Evolutionary conservation across 2,113 vertebrate genomes (phyloP), one percentile per base, ranked within the genome.

Genomic region (Gasterosteus nipponicus): DNA sequence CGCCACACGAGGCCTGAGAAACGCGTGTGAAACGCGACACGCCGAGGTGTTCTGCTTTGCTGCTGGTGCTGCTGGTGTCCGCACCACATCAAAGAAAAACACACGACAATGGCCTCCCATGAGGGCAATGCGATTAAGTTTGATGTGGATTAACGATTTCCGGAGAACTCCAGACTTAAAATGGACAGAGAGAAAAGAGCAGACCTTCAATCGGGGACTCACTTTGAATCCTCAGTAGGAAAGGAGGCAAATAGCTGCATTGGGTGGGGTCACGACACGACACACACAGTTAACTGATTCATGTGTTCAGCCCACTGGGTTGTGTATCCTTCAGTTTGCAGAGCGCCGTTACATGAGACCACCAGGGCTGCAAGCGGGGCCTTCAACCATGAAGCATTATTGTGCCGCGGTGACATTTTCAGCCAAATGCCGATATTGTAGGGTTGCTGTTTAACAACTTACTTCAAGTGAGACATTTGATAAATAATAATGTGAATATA

Each of bases 81-180:
- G 56, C 4, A 18, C 87, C 89, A 89, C 92, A 90, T 93, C 90
- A 93, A 87, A 91, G 86, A n/a, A 16, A 61, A 74, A 77, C 57
- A 75, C 73, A 84, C 85, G 58, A 87, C 87, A 91, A 90, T 86
- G 83, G 81, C 69, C 79, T 81, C 72, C 75, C 78, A 82, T 88
- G 87, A 78, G 90, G 85, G 87, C 83, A 87, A 92, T 83, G 81
- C 73, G 84, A 92, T 89, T 90, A 86, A 65, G 74, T 90, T 87
- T 85, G 87, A 90, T 90, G 87, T 88, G 88, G 92, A 92, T 90
- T 88, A 90, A 87, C 80, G 8, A 83, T 83, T 91, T 89, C 91
- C 79, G 81, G 86, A 73, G 38, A 77, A 83, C 76, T 75, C 75
- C 51, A 77, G 78, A 83, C 75, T 74, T 74, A 78, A 89, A 57